Conservation (phyloP, 2,797 vertebrate genomes). For the Orientallactaga sibirica region DNA sequence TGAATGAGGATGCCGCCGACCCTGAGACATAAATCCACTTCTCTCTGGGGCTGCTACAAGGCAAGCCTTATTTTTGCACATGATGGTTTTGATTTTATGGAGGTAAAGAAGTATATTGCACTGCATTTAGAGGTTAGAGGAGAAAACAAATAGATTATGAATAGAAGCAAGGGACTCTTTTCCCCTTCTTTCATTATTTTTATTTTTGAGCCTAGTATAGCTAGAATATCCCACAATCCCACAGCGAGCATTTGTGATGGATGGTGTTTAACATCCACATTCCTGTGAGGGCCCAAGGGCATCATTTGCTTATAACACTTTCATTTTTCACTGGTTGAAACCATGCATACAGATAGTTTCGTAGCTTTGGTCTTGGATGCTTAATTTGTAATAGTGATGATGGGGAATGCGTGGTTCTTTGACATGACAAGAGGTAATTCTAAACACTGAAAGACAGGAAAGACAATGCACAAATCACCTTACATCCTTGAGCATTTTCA, state of each 20-base stretch:
- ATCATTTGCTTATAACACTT: slow-evolving; percentile 51
- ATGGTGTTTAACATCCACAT: neutral
- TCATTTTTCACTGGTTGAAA: slow-evolving; percentile 51
- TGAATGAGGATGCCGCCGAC: neutral
- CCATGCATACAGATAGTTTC: neutral
- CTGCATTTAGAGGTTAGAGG: neutral
- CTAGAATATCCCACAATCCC: neutral
- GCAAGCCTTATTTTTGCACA: slow-evolving; percentile 19
- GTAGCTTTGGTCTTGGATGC: neutral
- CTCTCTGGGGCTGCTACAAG: neutral
- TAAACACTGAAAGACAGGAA: slow-evolving; percentile 7
- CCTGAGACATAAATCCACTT: neutral
- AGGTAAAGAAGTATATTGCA: slow-evolving; percentile 10
- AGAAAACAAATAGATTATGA: neutral
- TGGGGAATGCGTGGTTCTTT: neutral
- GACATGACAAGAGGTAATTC: neutral
- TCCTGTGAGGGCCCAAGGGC: neutral
- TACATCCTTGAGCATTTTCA: slow-evolving; percentile 3
- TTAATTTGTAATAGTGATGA: slow-evolving; percentile 49
- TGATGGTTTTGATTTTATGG: slow-evolving; percentile 40
- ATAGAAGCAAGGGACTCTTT: neutral
- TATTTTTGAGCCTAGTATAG: neutral
- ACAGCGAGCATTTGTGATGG: slow-evolving; percentile 4
- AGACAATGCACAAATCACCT: neutral
- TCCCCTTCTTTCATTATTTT: neutral